Evolutionary conservation across 2,888 invertebrate species (phyloP), one percentile per base, ranked within the genome.

Genomic region (Lissocephala sabroskyi): DNA sequence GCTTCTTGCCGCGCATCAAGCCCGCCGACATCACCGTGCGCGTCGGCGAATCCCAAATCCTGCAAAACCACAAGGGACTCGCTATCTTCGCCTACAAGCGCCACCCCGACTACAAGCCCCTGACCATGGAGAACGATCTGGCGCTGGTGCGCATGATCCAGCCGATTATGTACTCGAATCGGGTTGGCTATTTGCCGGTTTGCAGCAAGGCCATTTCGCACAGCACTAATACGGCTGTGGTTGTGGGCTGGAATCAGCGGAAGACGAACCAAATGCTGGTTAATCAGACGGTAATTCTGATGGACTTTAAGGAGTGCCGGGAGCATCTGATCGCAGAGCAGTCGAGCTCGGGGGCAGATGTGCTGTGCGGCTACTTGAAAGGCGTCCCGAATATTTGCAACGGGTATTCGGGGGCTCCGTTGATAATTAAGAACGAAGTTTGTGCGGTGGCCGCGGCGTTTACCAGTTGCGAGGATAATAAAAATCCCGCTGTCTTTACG

Each of bases 381-480:
- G n/a, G n/a, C n/a, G n/a, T 13, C 16, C 14, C 26, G n/a, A 30
- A 28, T 3, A 13, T 49, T 2, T 41, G 44, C 36, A 28, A 49
- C n/a, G 52, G 52, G 1, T 36, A 52, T 16, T 52, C 52, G 17
- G 49, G 52, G 0, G 32, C 35, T 49, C 49, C 52, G 3, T 17
- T 49, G 32, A 4, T 48, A 13, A 17, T 19, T 9, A 11, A 32
- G 1, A 44, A 35, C 1, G 35, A 49, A 9, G 10, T 49, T 2
- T 52, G 49, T n/a, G 52, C 44, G 14, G 17, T 52, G 7, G 47
- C 42, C 9, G 41, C 41, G 9, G 51, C 10, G 2, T 47, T 47
- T 23, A 26, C 28, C 1, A 13, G 33, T 7, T 51, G 47, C 13
- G 41, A 37, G 0, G 26, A 32, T 7, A 17, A 13, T 6, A 35